Evolutionary conservation across 2,113 vertebrate species (phyloP).

Genomic region (Prunella fulvescens): DNA sequence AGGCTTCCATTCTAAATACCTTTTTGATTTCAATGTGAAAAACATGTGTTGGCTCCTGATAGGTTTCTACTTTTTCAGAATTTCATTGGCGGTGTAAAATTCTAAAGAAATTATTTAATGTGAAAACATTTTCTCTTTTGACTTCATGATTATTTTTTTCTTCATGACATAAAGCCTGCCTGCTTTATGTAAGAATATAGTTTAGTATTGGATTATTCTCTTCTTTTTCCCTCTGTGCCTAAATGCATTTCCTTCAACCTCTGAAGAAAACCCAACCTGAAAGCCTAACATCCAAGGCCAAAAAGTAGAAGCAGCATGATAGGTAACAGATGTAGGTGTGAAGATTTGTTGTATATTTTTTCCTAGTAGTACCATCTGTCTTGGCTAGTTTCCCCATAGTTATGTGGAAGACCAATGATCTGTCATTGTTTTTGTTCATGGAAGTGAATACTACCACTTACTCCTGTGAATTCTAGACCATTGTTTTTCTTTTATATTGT

Average conservation of each 20-base stretch:
- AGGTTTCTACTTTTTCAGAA: background rate
- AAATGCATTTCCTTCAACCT: background rate
- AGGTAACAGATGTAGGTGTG: background rate
- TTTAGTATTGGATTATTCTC: background rate
- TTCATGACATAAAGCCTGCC: background rate
- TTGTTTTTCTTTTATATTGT: background rate
- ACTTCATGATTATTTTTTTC: accelerated
- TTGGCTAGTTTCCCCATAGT: background rate
- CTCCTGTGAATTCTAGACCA: background rate
- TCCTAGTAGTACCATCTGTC: background rate
- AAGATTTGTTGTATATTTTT: background rate
- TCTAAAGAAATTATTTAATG: background rate
- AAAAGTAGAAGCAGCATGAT: background rate
- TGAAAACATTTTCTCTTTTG: background rate
- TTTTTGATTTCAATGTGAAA: background rate
- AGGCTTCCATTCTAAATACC: background rate
- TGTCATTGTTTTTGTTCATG: background rate
- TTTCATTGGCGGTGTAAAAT: background rate
- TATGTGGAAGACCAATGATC: background rate
- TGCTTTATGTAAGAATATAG: background rate
- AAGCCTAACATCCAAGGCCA: background rate
- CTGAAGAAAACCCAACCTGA: background rate
- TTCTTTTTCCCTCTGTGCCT: background rate
- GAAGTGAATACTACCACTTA: background rate
- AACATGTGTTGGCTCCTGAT: background rate